Evolutionary conservation across 1,140 invertebrate genomes (phyloP).

Genomic region (Lutraria rhynchaena): DNA sequence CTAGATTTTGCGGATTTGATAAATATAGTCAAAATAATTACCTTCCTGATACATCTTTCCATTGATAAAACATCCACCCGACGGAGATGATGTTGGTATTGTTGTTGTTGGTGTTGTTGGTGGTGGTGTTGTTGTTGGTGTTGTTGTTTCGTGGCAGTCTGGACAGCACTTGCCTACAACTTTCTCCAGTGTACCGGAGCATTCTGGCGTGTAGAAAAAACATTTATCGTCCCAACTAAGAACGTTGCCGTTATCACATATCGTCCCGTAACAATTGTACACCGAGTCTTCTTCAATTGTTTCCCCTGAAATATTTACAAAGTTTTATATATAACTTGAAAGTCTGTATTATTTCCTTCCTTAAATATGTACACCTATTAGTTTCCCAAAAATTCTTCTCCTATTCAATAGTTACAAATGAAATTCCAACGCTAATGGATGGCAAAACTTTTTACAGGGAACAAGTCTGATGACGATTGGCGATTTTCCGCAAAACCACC

Average conservation of each 20-base stretch:
- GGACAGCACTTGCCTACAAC: slow-evolving; percentile 7
- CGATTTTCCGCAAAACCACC: too few species aligned
- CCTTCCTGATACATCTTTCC: not conserved
- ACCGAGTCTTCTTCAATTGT: not conserved
- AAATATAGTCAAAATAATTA: slow-evolving; percentile 5
- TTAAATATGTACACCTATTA: too few species aligned
- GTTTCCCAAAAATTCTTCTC: too few species aligned
- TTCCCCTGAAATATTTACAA: too few species aligned
- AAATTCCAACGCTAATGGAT: too few species aligned
- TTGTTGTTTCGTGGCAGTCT: not conserved
- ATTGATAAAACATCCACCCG: not conserved
- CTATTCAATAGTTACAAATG: too few species aligned
- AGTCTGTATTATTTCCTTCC: too few species aligned
- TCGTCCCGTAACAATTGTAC: not conserved
- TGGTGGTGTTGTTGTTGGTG: not conserved
- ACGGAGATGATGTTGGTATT: not conserved
- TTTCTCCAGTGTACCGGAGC: not conserved
- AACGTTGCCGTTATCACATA: not conserved
- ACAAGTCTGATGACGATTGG: too few species aligned
- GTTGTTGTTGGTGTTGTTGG: not conserved
- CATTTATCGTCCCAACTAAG: not conserved
- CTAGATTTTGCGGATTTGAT: not conserved
- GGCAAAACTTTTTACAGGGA: too few species aligned
- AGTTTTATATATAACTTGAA: too few species aligned
- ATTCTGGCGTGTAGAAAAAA: not conserved